Base-by-base conservation (phyloP, 1,140 invertebrate genomes). In the Pogonomyrmex californicus region DNA sequence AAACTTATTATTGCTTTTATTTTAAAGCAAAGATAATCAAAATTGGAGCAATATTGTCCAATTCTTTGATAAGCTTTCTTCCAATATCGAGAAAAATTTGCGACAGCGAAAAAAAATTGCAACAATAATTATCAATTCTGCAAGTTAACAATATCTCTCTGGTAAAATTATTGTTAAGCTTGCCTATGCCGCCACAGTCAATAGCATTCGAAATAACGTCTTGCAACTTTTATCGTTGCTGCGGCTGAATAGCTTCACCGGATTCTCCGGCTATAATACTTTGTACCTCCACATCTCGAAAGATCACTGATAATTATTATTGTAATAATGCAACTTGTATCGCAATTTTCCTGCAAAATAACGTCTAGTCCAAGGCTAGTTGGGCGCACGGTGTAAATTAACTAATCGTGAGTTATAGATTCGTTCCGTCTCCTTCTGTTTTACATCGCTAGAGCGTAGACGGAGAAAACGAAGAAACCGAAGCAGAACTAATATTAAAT, bases 311-410 rank as follows among this genome's bases (percentile, higher is more conserved):
- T 33, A 71, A 82, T 82, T 56, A 71, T 78, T 60, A 58, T 78
- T 47, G 65, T 51, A 36, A 70, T 65, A 81, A 70, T 12, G 17
- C 65, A 73, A 82, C 47, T 82, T 73, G 54, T 30, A 60, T 71
- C 30, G 66, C 54, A 23, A 23, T 73, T 47, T 44, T 7, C 17
- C 38, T 54, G 4, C 63, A 23, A 82, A 82, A 56, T 60, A 73
- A 73, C 38, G 54, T 73, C 23, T 23, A 23, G 23, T 58, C 54
- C 30, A 41, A 58, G 38, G 38, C n/a, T n/a, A 38, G 17, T 47
- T 9, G 51, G 44, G n/a, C 17, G 54, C 30, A 44, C 36, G 23
- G n/a, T 70, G n/a, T 47, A 47, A 82, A 73, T 68, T 56, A 41
- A 54, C 7, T 66, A 66, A 65, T 66, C 44, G n/a, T 36, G 30